phyloP scores from a whole-genome alignment of 2,113 vertebrate genomes.

The Gracilinanus agilis region DNA sequence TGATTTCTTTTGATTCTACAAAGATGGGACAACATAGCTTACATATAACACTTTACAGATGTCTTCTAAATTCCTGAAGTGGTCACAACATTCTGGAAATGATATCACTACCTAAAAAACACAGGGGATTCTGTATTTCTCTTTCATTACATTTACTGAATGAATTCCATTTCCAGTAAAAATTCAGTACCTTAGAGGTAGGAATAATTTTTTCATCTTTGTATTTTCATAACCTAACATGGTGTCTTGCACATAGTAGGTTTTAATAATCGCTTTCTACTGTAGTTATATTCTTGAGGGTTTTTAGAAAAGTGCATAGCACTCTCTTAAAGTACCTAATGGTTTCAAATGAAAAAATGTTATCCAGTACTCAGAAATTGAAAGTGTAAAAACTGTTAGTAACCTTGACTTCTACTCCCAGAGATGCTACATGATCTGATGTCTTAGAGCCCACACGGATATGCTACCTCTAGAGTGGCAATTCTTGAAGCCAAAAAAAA shows the following conservation, averaged over 20 bases:
- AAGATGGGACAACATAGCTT: not conserved
- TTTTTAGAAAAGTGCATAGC: not conserved
- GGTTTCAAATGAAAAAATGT: slow-evolving; percentile 58
- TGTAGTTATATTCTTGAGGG: not conserved
- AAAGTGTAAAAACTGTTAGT: slow-evolving; percentile 11
- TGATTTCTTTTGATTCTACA: slow-evolving; percentile 19
- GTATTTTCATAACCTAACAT: not conserved
- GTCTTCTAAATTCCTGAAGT: not conserved
- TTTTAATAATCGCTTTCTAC: not conserved
- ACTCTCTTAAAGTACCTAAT: slow-evolving; percentile 29
- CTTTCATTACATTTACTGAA: slow-evolving; percentile 58
- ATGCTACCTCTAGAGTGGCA: not conserved
- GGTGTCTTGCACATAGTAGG: not conserved
- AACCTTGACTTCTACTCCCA: not conserved
- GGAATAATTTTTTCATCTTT: not conserved
- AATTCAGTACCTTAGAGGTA: not conserved
- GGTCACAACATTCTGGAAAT: not conserved
- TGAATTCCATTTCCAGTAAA: not conserved
- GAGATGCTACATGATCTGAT: not conserved
- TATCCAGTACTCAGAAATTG: slow-evolving; percentile 24
- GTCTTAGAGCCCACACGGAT: not conserved
- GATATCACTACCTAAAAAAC: not conserved
- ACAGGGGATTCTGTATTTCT: not conserved
- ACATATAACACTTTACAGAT: not conserved
- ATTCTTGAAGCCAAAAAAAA: slow-evolving; percentile 38